Evolutionary conservation across 1,140 invertebrate species (phyloP).

Genomic region (Bombus waltoni): DNA sequence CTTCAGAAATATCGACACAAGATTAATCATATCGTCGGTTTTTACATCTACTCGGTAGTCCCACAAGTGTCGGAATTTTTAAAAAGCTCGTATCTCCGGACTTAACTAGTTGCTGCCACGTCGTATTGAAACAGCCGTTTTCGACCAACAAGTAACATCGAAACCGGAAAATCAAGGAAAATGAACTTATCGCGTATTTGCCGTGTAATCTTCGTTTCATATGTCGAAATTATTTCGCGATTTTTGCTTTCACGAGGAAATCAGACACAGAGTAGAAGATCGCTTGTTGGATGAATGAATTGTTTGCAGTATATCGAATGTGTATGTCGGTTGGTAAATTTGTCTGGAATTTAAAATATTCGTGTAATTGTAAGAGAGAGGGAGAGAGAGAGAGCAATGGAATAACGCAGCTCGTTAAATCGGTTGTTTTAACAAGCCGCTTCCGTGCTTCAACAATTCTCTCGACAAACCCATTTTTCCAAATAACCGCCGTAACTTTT

Average conservation of each 20-base stretch:
- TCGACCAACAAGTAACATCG: background rate
- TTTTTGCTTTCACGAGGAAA: background rate
- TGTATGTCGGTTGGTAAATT: background rate
- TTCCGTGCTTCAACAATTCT: background rate
- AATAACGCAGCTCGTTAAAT: background rate
- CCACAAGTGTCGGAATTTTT: background rate
- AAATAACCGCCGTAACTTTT: background rate
- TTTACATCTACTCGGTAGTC: no score
- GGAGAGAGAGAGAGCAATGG: no score
- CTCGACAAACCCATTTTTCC: no score
- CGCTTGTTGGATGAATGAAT: no score
- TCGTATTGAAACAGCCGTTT: background rate
- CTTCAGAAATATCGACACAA: no score
- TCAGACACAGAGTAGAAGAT: background rate
- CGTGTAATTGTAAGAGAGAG: background rate
- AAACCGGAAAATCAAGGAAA: background rate
- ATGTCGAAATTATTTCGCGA: background rate
- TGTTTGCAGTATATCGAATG: background rate
- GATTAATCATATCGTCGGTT: no score
- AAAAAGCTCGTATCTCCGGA: background rate
- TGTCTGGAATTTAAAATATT: background rate
- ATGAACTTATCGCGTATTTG: background rate
- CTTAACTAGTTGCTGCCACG: no score
- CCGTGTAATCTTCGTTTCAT: background rate
- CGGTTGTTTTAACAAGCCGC: conserved; percentile 1